Base-by-base conservation (phyloP, 2,113 vertebrate genomes). In the Rostratula benghalensis region DNA sequence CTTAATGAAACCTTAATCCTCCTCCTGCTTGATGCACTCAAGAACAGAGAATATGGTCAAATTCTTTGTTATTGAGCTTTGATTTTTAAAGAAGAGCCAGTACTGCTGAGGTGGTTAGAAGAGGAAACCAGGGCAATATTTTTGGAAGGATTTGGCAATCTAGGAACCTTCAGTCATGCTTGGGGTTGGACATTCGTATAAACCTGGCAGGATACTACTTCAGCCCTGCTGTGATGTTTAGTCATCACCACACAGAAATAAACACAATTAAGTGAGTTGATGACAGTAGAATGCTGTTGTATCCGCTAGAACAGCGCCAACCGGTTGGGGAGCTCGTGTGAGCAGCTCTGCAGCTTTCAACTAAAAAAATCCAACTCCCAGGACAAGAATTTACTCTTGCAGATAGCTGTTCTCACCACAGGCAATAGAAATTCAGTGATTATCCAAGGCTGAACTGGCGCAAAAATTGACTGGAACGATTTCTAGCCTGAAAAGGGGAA, bases 351-450 rank as follows among this genome's bases (percentile, higher is more conserved):
- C 17, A 50, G 39, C 46, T n/a, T 39, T n/a, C 33, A 70, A 31
- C 67, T 70, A 33, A 67, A 89, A 33, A 67, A 89, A 71, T 27
- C n/a, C 48, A 69, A 3, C 22, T 59, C 48, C n/a, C 25, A 31
- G 59, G 45, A 80, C 12, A 33, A 70, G 48, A 87, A 57, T 67
- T 83, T 19, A n/a, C 16, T 39, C 18, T 51, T 23, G 20, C 11
- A 18, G 25, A 43, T 2, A 80, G 30, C 20, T 63, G 22, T 33
- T 81, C 65, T 75, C 56, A 75, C 33, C 0, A 0, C 22, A 41
- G 54, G 56, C 39, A 64, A 60, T 25, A 59, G 3, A 37, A 93
- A 68, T 43, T 28, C 21, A 11, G 33, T 35, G 14, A 84, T 68
- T 76, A 84, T 64, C 0, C 0, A 28, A 67, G 65, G 27, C 1